Evolutionary conservation across 2,113 vertebrate genomes (phyloP).

Genomic region (Rhabdomys dilectus): DNA sequence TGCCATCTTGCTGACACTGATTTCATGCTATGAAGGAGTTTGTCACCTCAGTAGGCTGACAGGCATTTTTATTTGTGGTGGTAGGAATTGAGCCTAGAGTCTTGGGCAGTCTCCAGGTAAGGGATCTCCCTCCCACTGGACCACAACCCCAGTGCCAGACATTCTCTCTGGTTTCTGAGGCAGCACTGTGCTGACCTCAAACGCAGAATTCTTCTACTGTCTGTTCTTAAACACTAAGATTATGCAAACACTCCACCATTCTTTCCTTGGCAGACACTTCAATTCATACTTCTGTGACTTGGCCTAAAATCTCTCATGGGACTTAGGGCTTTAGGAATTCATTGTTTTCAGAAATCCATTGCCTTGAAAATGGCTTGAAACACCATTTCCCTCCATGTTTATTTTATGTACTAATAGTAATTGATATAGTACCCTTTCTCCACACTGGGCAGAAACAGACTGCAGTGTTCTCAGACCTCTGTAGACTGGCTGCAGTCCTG

Average conservation of each 20-base stretch:
- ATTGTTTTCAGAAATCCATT: not conserved
- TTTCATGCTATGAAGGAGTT: not conserved
- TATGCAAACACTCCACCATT: not conserved
- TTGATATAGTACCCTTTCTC: not conserved
- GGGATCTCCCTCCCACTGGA: too few species aligned
- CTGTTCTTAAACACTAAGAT: not conserved
- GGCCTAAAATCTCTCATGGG: not conserved
- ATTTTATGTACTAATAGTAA: not conserved
- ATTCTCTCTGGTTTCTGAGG: not conserved
- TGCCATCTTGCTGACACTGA: not conserved
- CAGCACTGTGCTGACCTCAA: not conserved
- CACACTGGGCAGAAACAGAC: not conserved
- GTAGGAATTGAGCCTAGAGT: not conserved
- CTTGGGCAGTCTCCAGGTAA: not conserved
- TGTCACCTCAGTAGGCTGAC: not conserved
- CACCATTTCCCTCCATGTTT: not conserved
- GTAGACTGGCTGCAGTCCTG: not conserved
- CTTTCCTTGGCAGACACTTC: not conserved
- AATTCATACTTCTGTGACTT: too few species aligned
- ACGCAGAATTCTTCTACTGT: not conserved
- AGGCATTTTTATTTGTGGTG: not conserved
- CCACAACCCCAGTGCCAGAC: not conserved
- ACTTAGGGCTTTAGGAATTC: not conserved
- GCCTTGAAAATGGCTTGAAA: not conserved
- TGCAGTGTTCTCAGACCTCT: rapidly evolving